A percentile compares a stretch with the other conserved stretches of the same genome.
Evolutionary conservation across 2,888 invertebrate species (phyloP).

Genomic region (Hydroisotoma schaefferi): DNA sequence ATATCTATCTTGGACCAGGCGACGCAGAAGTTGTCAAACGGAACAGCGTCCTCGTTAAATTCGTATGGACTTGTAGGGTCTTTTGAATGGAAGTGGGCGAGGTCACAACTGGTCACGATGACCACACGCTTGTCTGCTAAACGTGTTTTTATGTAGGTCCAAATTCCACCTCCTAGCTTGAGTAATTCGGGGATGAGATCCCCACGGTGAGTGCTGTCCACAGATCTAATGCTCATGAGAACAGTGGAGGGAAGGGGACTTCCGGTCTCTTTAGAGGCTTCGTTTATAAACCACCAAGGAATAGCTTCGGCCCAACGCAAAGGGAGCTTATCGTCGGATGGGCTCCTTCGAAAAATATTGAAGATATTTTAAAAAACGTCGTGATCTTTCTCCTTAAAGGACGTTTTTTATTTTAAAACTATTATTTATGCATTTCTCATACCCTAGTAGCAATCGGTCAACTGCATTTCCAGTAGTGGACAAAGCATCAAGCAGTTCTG

Average conservation of each 20-base stretch:
- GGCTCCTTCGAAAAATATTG: no score
- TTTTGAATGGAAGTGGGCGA: slow-evolving; percentile 35
- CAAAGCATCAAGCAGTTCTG: no score
- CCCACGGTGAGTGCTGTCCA: no score
- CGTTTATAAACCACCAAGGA: slow-evolving; percentile 33
- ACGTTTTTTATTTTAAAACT: not conserved
- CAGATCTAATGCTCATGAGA: slow-evolving; percentile 22
- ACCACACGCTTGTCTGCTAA: slow-evolving; percentile 25
- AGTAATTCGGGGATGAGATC: not conserved
- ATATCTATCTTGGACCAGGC: slow-evolving; percentile 32
- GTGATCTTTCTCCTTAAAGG: not conserved
- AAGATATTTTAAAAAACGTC: no score
- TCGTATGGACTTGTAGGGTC: slow-evolving; percentile 20
- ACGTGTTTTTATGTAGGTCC: slow-evolving; percentile 2
- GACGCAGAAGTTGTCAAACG: slow-evolving; percentile 14
- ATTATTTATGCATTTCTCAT: slow-evolving; percentile 1
- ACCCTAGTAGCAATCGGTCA: slow-evolving; percentile 20
- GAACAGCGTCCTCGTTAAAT: slow-evolving; percentile 7
- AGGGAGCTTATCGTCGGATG: no score
- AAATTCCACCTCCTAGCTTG: slow-evolving; percentile 24
- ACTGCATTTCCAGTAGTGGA: not conserved
- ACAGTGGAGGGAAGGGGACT: slow-evolving; percentile 23
- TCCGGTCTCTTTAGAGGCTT: slow-evolving; percentile 17
- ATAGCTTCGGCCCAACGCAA: slow-evolving; percentile 41
- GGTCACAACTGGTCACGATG: slow-evolving; percentile 34